Evolutionary conservation across 1,140 invertebrate genomes (phyloP).

Genomic region (Ostrea denselamellosa): DNA sequence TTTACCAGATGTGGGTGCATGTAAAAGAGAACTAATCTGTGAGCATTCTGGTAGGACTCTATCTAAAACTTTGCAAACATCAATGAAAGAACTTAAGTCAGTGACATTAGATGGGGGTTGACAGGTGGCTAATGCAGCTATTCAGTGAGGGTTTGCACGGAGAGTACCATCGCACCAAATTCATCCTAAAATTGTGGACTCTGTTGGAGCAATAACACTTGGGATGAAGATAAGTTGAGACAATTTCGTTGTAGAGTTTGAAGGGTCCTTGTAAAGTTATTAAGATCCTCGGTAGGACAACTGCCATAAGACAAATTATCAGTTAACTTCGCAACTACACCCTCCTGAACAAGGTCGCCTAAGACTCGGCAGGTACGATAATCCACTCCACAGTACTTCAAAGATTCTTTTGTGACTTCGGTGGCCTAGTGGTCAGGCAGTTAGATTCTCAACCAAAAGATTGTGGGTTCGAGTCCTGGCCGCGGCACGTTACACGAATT

Average conservation of each 20-base stretch:
- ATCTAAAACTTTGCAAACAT: slow-evolving; percentile 43
- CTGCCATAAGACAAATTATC: slow-evolving; percentile 54
- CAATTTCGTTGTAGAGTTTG: no score
- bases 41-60: neutral
- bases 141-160: slow-evolving; percentile 39
- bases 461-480: no score
- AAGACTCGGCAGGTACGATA: slow-evolving; percentile 61
- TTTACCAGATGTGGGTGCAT: slow-evolving; percentile 33
- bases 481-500: no score
- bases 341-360: slow-evolving; percentile 41
- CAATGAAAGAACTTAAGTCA: slow-evolving; percentile 49
- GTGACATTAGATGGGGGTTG: slow-evolving; percentile 15
- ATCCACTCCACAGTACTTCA: no score
- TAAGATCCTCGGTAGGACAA: slow-evolving; percentile 21
- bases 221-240: no score
- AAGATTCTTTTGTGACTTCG: no score
- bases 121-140: slow-evolving; percentile 30
- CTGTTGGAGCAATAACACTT: neutral
- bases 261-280: no score
- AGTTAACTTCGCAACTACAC: slow-evolving; percentile 52
- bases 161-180: neutral
- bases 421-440: no score
- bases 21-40: neutral
- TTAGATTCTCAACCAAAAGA: no score
- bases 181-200: neutral